Percentiles rank a stretch among this genome's conserved stretches.
Conservation (phyloP, 2,797 vertebrate species). For the Paedocypris micromegethes region DNA sequence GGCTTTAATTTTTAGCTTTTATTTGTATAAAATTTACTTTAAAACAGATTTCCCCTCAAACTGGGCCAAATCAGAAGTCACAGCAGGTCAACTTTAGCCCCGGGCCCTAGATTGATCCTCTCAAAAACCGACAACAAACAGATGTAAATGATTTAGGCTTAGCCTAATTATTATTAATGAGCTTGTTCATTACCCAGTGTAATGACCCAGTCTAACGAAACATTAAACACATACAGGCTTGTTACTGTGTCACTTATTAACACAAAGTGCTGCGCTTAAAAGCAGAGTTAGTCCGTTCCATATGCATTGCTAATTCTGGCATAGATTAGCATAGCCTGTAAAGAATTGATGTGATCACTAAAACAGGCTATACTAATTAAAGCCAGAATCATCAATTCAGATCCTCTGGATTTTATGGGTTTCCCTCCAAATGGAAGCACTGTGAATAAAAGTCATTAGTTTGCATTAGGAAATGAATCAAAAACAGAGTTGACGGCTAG, state of each 20-base stretch:
- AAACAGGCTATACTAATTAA: constrained; percentile 72
- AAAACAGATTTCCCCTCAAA: too few species aligned
- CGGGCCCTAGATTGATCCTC: too few species aligned
- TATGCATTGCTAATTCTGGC: constrained; percentile 74
- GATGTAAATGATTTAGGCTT: neutral
- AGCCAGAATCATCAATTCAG: constrained; percentile 68
- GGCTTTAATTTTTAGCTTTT: too few species aligned
- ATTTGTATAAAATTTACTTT: too few species aligned
- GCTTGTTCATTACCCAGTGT: neutral
- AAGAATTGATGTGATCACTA: constrained; percentile 75
- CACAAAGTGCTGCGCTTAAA: neutral
- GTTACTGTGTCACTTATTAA: constrained; percentile 6
- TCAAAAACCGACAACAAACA: too few species aligned
- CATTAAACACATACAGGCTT: neutral
- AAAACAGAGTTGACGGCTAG: constrained; percentile 13
- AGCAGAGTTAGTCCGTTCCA: constrained; percentile 46
- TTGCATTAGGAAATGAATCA: constrained; percentile 11
- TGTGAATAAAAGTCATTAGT: constrained; percentile 50
- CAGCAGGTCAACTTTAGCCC: too few species aligned
- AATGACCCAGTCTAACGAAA: neutral
- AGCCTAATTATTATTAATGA: neutral
- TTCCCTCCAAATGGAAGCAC: constrained; percentile 41
- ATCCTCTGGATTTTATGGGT: constrained; percentile 46
- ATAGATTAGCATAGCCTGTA: constrained; percentile 86
- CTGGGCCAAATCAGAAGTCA: too few species aligned